phyloP scores from a whole-genome alignment of 2,888 invertebrate species.

The Polydrusus cervinus region DNA sequence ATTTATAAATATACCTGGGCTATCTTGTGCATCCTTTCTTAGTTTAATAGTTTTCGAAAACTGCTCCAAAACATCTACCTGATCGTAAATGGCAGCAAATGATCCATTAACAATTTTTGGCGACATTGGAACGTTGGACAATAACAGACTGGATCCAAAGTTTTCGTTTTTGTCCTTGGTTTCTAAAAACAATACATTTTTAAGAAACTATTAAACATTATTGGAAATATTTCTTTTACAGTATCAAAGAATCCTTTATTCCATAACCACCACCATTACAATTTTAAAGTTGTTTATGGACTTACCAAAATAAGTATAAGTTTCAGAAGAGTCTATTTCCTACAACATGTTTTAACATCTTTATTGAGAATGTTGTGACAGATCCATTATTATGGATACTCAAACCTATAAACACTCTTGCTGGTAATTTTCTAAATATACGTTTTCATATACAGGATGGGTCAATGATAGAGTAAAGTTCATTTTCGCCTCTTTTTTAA shows the following conservation, averaged over 20 bases:
- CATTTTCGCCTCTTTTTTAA: too few species aligned
- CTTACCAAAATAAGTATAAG: background rate
- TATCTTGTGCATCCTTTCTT: slow-evolving; percentile 83
- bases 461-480: too few species aligned
- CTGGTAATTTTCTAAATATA: too few species aligned
- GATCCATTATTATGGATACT: too few species aligned
- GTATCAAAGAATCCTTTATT: too few species aligned
- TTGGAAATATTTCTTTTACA: too few species aligned
- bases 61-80: slow-evolving; percentile 81
- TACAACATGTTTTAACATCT: too few species aligned
- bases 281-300: background rate
- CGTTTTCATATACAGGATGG: too few species aligned
- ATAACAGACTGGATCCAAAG: slow-evolving; percentile 93
- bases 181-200: slow-evolving; percentile 74
- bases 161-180: slow-evolving; percentile 88
- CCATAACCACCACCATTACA: background rate
- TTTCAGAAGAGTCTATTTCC: too few species aligned
- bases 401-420: too few species aligned
- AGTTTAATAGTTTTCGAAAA: slow-evolving; percentile 79
- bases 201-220: too few species aligned
- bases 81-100: slow-evolving; percentile 92
- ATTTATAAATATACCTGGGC: slow-evolving; percentile 76
- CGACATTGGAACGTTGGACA: slow-evolving; percentile 96
- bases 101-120: slow-evolving; percentile 97
- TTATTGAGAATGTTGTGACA: too few species aligned